Evolutionary conservation across 2,113 vertebrate genomes (phyloP), one percentile per base, ranked within the genome.

Genomic region (Takifugu flavidus): DNA sequence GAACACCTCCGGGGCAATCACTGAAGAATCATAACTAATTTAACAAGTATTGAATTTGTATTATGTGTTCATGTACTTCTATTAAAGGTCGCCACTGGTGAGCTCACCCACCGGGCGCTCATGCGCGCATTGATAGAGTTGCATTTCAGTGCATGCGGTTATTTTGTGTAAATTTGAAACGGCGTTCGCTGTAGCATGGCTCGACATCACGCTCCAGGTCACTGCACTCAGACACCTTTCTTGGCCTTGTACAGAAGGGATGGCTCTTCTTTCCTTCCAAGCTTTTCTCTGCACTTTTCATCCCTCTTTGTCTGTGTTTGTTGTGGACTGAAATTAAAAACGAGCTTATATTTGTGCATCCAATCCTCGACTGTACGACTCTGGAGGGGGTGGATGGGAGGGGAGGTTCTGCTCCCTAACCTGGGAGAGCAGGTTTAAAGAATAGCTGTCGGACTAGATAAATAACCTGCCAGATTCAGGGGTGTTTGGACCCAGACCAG

Each of bases 301-400:
- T 39, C 34, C 34, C 34, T 2, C 34, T 10, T 29, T 56, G 45
- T 80, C 47, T 62, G 51, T 64, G 64, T 78, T 67, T 56, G 56
- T 80, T 75, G 70, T 78, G 52, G 61, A 82, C 73, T 79, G 70
- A 53, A 86, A 85, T 85, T 53, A 84, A 87, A 86, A 70, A 1
- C 11, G 7, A 10, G 5, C 58, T 74, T 60, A 60, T 49, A 5
- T 20, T 5, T 20, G 47, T 25, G 47, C 10, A 7, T 49, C 4
- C 14, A 45, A 45, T 10, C 4, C 2, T 1, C 34, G 5, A 31
- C 29, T 31, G 5, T 31, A 3, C 7, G 29, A 6, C 34, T 39
- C 8, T 39, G 34, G 34, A 31, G 29, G 5, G 29, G 5, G 20
- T 20, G 20, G 20, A 20, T 20, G 20, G 20, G 20, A 20, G 20